Percentiles rank a stretch among this genome's conserved stretches.
Evolutionary conservation across 2,797 vertebrate species (phyloP).

Genomic region (Falco columbarius): DNA sequence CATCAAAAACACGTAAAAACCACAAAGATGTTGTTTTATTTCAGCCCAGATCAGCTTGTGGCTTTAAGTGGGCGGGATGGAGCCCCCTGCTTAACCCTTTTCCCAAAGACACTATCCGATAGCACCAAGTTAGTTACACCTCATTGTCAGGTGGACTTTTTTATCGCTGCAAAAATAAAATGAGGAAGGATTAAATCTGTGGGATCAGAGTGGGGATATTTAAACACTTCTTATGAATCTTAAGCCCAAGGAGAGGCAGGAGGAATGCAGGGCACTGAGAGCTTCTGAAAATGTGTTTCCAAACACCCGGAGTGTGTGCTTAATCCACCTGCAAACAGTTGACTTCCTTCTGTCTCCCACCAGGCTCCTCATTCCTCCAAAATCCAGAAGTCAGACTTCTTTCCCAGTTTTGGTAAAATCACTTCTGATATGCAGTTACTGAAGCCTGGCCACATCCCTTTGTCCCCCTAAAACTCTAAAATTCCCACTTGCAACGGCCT

Average conservation of each 20-base stretch:
- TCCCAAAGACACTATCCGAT: background rate
- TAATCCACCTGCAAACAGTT: slow-evolving; percentile 13
- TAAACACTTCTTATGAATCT: background rate
- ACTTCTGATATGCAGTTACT: background rate
- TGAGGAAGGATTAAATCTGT: background rate
- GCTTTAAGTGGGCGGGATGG: background rate
- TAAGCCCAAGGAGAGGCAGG: background rate
- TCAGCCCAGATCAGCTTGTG: background rate
- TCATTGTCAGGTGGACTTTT: background rate
- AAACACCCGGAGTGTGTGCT: background rate
- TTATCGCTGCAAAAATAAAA: slow-evolving; percentile 11
- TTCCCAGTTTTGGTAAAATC: background rate
- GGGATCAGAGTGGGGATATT: background rate
- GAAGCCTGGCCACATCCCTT: background rate
- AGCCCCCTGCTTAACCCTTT: background rate
- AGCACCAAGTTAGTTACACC: background rate
- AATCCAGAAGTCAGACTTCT: background rate
- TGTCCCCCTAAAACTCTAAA: background rate
- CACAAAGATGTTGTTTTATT: background rate
- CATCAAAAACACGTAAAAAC: background rate
- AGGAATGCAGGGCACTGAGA: background rate
- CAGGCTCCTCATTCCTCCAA: background rate
- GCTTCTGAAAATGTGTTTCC: background rate
- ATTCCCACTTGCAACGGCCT: background rate
- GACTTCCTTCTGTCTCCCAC: slow-evolving; percentile 17